phyloP scores from a whole-genome alignment of 2,113 vertebrate species.

The Pycnonotus jocosus region DNA sequence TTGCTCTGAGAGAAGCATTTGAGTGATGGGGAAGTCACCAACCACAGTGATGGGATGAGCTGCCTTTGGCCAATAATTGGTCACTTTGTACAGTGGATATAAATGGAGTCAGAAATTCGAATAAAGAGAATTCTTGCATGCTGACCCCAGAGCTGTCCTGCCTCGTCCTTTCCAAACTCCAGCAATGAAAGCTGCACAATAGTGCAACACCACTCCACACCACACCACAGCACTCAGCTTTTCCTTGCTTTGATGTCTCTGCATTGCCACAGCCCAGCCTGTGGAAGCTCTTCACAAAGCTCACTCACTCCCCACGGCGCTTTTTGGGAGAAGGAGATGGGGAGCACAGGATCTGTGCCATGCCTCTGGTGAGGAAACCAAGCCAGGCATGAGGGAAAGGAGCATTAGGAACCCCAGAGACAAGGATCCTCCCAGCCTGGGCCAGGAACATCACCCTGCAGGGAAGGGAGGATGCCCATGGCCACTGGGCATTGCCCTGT shows the following conservation, averaged over 20 bases:
- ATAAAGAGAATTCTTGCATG: too few species aligned
- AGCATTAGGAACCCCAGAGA: neutral
- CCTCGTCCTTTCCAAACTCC: too few species aligned
- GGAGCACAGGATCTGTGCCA: rapidly evolving
- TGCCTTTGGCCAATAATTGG: too few species aligned
- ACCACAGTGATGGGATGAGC: too few species aligned
- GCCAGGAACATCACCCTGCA: neutral
- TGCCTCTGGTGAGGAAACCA: neutral
- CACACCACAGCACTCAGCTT: neutral
- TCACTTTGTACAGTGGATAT: too few species aligned
- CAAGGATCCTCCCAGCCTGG: neutral
- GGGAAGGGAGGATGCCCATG: neutral
- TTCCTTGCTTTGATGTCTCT: neutral
- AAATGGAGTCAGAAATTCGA: too few species aligned
- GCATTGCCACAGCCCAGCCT: neutral
- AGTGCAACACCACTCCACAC: too few species aligned
- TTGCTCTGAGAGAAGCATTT: too few species aligned
- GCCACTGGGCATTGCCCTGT: neutral
- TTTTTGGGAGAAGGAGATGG: neutral
- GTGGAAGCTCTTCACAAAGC: neutral
- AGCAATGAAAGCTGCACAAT: too few species aligned
- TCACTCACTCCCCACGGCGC: neutral
- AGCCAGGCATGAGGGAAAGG: neutral
- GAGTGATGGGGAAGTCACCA: too few species aligned
- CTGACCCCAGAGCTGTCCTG: too few species aligned